Percentiles rank a stretch among this genome's conserved stretches.
phyloP scores from a whole-genome alignment of 2,113 vertebrate genomes.

The Paradoxurus hermaphroditus region DNA sequence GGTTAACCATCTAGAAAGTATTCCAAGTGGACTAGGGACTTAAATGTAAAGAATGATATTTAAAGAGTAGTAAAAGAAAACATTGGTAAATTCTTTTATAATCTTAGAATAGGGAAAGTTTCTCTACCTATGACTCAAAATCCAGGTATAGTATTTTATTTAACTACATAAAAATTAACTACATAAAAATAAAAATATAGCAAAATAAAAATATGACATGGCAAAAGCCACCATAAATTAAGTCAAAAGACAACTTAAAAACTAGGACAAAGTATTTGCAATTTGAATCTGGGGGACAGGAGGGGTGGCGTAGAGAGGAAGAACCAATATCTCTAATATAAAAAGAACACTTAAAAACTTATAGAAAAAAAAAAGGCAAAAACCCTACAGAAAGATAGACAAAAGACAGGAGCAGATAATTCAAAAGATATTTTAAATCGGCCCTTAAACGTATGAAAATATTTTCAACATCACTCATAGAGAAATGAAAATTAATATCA shows the following conservation, averaged over 20 bases:
- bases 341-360: background rate
- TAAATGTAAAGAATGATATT: background rate
- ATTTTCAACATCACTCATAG: background rate
- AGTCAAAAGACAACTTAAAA: constrained; percentile 10
- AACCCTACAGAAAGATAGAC: background rate
- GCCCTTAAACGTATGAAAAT: constrained; percentile 4
- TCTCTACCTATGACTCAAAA: background rate
- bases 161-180: background rate
- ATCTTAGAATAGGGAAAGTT: background rate
- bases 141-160: background rate
- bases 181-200: background rate
- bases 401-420: background rate
- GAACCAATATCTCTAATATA: background rate
- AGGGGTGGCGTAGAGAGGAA: background rate
- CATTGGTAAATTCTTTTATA: background rate
- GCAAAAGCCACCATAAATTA: background rate
- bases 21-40: background rate
- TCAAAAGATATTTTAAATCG: background rate
- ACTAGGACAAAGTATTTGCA: background rate
- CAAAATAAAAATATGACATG: background rate
- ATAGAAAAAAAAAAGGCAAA: background rate
- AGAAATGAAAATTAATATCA: background rate
- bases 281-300: background rate
- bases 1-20: background rate
- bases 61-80: background rate